Evolutionary conservation across 2,797 vertebrate genomes (phyloP).

Genomic region (Muscicapa comitata): DNA sequence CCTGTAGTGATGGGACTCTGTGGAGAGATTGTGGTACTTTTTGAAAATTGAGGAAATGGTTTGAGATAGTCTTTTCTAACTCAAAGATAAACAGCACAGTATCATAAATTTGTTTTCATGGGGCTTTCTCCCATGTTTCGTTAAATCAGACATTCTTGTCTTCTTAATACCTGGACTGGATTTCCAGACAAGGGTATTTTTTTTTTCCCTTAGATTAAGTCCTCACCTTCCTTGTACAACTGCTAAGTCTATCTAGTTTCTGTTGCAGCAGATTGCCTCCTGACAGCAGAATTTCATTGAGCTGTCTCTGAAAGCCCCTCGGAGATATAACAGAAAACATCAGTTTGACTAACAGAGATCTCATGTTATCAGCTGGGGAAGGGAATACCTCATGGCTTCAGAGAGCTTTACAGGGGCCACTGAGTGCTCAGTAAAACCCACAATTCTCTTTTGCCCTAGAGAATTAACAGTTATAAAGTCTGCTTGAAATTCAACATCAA

Average conservation of each 20-base stretch:
- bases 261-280: background rate
- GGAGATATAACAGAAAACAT: background rate
- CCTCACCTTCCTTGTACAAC: background rate
- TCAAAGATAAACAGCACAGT: background rate
- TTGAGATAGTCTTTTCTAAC: background rate
- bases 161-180: background rate
- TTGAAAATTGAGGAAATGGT: background rate
- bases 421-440: background rate
- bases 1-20: background rate
- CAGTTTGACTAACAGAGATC: background rate
- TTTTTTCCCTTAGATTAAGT: background rate
- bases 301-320: background rate
- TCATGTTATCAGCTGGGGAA: background rate
- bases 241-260: background rate
- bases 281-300: constrained; percentile 8
- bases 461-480: background rate
- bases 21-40: background rate
- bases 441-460: background rate
- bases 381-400: background rate
- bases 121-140: background rate
- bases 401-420: background rate
- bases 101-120: background rate
- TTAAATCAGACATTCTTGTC: background rate
- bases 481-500: background rate
- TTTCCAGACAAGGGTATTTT: background rate